Percentiles rank a stretch among this genome's conserved stretches.
phyloP scores from a whole-genome alignment of 1,140 invertebrate species.

The Lasioglossum albipes region DNA sequence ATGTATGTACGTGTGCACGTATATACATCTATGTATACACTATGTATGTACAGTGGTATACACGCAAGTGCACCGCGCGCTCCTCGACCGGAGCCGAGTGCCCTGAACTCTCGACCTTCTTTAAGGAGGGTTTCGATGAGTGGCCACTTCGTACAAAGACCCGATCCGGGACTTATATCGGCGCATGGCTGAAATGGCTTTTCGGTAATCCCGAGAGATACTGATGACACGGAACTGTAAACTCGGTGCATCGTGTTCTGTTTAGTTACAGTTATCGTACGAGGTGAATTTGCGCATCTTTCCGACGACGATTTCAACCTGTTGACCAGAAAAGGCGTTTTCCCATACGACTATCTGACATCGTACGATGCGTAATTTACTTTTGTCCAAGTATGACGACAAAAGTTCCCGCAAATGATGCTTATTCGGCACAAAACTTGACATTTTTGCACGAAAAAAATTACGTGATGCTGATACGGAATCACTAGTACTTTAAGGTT shows the following conservation, averaged over 20 bases:
- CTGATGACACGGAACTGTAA: neutral
- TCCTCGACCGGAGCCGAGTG: conserved; percentile 23
- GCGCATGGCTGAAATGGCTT: neutral
- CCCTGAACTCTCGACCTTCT: conserved; percentile 48
- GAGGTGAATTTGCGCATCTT: too few species aligned
- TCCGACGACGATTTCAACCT: too few species aligned
- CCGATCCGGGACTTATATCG: conserved; percentile 40
- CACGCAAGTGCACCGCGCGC: neutral
- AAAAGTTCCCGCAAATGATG: too few species aligned
- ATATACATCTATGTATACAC: neutral
- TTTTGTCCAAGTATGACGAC: too few species aligned
- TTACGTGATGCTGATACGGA: too few species aligned
- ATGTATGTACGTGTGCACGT: neutral
- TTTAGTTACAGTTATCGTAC: too few species aligned
- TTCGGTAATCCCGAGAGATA: neutral
- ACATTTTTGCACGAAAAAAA: too few species aligned
- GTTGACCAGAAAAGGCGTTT: too few species aligned
- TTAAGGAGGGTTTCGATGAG: conserved; percentile 45
- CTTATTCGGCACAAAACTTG: too few species aligned
- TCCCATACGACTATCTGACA: too few species aligned
- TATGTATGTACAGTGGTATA: neutral
- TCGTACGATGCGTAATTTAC: too few species aligned
- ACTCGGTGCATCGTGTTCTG: neutral
- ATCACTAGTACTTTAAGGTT: too few species aligned
- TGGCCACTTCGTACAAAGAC: conserved; percentile 23